Evolutionary conservation across 35 echinoderm and acorn worm genomes (phyloP), one percentile per base, ranked within the genome.

Genomic region (Anneissia japonica): DNA sequence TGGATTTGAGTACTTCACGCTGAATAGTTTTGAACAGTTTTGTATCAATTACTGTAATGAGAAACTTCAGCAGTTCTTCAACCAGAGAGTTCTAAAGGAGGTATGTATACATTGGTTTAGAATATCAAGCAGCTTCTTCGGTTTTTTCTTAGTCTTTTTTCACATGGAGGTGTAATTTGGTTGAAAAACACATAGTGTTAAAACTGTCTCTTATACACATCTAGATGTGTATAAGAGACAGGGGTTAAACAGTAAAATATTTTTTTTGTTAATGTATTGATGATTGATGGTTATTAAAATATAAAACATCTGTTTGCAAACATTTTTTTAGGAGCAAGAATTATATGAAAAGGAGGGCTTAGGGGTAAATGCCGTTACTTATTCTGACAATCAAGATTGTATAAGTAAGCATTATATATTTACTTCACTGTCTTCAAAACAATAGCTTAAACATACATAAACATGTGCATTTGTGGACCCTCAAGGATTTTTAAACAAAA

Each of bases 41-140:
- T 98, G 95, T 38, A 98, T 98, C 92, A 98, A 98, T 51, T 98
- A 98, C 86, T 98, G 95, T 76, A 97, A 97, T 76, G 91, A 98
- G 76, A 98, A 98, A 79, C 84, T 98, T 6, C 95, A 98, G 37
- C 95, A 94, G 91, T 98, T 98, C 89, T 98, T 98, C 85, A 98
- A 98, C 73, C 85, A 85, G 26, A 88, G 95, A 51, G 95, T 98
- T 3, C 82, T 98, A 21, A 98, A 98, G 76, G 95, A 98, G 95
- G 95, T 98, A 28, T 10, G 43, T 74, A n/a, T 38, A 13, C 51
- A 13, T 14, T 64, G 13, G 51, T 64, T 64, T 64, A 64, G 13
- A 64, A 13, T 14, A 28, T 14, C 51, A 13, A 14, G 51, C 28
- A 64, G 13, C 28, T 64, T 13, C 51, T 64, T 64, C 51, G 13